Evolutionary conservation across 2,113 vertebrate genomes (phyloP).

Genomic region (Galeopterus variegatus): DNA sequence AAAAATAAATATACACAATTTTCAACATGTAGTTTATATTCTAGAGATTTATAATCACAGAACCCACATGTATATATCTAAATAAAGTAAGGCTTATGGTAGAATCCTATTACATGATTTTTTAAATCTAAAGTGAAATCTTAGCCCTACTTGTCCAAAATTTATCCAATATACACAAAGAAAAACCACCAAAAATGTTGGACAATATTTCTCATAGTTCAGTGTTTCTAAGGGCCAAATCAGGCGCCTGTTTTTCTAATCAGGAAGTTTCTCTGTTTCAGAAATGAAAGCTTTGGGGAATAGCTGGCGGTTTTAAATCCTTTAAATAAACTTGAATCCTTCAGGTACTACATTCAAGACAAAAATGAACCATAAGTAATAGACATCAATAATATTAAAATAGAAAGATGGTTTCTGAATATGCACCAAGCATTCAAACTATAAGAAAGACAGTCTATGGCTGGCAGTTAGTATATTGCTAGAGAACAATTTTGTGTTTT

Average conservation of each 20-base stretch:
- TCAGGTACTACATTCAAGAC: conserved; percentile 71
- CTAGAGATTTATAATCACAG: conserved; percentile 48
- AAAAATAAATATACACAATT: conserved; percentile 39
- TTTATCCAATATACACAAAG: conserved; percentile 44
- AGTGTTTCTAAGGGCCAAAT: conserved; percentile 2
- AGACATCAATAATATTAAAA: conserved; percentile 62
- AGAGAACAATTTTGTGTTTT: background rate
- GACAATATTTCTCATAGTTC: conserved; percentile 58
- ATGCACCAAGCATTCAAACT: background rate
- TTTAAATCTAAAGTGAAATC: conserved; percentile 68
- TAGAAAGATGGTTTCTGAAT: background rate
- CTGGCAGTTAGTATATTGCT: background rate
- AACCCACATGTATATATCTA: background rate
- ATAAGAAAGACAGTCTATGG: background rate
- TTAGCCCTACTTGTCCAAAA: conserved; percentile 6
- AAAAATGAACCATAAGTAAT: conserved; percentile 74
- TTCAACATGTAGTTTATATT: conserved; percentile 48
- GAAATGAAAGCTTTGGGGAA: conserved; percentile 68
- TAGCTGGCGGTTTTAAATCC: conserved; percentile 71
- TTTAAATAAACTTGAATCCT: conserved; percentile 68
- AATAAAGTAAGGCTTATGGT: conserved; percentile 38
- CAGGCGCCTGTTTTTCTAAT: conserved; percentile 64
- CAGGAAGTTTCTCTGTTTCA: conserved; percentile 63
- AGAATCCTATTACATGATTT: conserved; percentile 60
- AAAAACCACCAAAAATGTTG: conserved; percentile 79